A percentile compares a stretch with the other conserved stretches of the same genome.
phyloP scores from a whole-genome alignment of 2,797 vertebrate genomes.

The Lateolabrax maculatus region DNA sequence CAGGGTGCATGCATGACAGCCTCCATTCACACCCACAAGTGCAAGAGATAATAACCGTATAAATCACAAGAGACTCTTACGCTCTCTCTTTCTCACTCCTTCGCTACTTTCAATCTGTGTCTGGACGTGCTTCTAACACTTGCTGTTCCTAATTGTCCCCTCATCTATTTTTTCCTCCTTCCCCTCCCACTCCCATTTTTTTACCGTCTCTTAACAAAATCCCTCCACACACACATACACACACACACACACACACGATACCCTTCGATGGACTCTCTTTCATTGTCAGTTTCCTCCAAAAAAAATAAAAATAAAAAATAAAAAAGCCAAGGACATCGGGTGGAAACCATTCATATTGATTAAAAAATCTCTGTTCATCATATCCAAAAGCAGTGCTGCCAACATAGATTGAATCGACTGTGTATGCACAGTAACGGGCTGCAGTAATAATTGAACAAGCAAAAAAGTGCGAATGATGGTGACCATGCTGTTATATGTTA shows the following conservation, averaged over 20 bases:
- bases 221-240: constrained; percentile 34
- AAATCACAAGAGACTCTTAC: constrained; percentile 78
- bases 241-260: constrained; percentile 25
- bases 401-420: constrained; percentile 32
- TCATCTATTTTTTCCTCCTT: constrained; percentile 65
- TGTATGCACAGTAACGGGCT: constrained; percentile 4
- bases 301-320: neutral
- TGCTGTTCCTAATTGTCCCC: constrained; percentile 71
- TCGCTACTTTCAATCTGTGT: constrained; percentile 66
- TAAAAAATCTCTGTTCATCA: constrained; percentile 56
- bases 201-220: constrained; percentile 70
- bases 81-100: constrained; percentile 51
- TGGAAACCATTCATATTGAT: constrained; percentile 66
- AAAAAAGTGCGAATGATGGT: constrained; percentile 11
- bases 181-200: constrained; percentile 70
- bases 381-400: constrained; percentile 60
- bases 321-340: constrained; percentile 57
- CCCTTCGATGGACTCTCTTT: constrained; percentile 33
- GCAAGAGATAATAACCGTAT: constrained; percentile 81
- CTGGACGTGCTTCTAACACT: constrained; percentile 68
- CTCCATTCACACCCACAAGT: constrained; percentile 80
- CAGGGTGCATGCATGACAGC: constrained; percentile 74
- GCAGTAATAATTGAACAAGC: constrained; percentile 38
- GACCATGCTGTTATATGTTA: neutral
- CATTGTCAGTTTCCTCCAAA: constrained; percentile 52